Conservation (phyloP, 2,797 vertebrate species). For the Borostomias antarcticus region DNA sequence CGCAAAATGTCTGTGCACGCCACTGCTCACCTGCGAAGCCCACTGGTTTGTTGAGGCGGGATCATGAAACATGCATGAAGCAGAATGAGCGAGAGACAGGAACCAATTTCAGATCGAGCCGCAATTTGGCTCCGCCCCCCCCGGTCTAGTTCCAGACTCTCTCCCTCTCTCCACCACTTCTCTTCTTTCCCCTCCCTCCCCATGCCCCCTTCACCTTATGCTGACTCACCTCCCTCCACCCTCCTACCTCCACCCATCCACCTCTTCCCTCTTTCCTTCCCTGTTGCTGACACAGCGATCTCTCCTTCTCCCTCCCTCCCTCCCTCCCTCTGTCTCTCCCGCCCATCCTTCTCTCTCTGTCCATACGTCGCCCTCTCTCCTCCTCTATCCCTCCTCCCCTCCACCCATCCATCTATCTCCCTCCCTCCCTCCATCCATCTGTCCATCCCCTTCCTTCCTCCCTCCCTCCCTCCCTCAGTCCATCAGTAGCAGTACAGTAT, state of each 20-base stretch:
- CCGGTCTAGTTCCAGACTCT: neutral
- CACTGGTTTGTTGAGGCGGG: no score
- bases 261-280: slow-evolving; percentile 2
- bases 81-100: no score
- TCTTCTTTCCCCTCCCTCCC: neutral
- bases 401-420: slow-evolving; percentile 9
- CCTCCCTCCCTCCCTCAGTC: slow-evolving; percentile 40
- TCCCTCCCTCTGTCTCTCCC: slow-evolving; percentile 43
- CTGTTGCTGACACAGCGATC: slow-evolving; percentile 24
- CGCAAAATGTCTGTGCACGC: no score
- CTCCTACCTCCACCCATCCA: neutral
- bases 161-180: neutral
- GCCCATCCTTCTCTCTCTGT: slow-evolving; percentile 50
- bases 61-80: no score
- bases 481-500: no score
- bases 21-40: no score
- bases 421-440: neutral
- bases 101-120: no score
- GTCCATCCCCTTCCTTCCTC: slow-evolving; percentile 20
- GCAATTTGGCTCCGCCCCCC: no score
- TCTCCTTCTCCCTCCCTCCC: slow-evolving; percentile 44
- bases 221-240: neutral
- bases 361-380: slow-evolving; percentile 59
- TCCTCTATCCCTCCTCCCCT: slow-evolving; percentile 19
- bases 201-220: neutral